Evolutionary conservation across 2,113 vertebrate genomes (phyloP).

Genomic region (human): DNA sequence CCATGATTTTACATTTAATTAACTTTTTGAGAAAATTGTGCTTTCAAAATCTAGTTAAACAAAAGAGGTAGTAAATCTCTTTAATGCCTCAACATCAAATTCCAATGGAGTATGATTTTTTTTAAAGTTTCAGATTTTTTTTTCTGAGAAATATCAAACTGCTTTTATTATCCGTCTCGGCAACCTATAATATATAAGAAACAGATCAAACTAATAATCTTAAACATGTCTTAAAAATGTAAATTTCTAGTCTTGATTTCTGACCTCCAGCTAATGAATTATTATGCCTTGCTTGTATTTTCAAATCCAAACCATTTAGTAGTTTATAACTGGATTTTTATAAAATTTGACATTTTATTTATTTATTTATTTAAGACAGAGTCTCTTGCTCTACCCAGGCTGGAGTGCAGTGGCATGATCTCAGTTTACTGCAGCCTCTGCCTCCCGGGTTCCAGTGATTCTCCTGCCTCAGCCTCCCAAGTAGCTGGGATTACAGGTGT

Average conservation of each 20-base stretch:
- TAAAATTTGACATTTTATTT: not conserved
- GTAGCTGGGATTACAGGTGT: too few species aligned
- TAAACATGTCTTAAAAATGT: not conserved
- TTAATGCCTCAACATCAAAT: not conserved
- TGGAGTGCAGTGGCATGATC: too few species aligned
- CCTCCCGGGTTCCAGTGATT: too few species aligned
- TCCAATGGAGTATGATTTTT: not conserved
- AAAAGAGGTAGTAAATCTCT: not conserved
- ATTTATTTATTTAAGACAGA: not conserved
- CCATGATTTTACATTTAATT: not conserved
- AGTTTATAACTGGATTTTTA: not conserved
- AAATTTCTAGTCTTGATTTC: not conserved
- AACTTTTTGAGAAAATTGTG: not conserved
- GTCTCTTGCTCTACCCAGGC: too few species aligned
- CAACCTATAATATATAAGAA: not conserved
- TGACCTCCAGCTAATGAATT: not conserved
- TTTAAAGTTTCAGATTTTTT: not conserved
- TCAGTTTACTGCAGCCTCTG: too few species aligned
- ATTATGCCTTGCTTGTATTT: not conserved
- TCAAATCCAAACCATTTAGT: not conserved
- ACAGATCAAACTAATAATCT: not conserved
- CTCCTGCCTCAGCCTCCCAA: too few species aligned
- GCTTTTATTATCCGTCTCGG: not conserved
- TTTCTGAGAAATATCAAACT: not conserved
- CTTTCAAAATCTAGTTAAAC: slow-evolving; percentile 2